Evolutionary conservation across 2,888 invertebrate genomes (phyloP), one percentile per base, ranked within the genome.

Genomic region (Clepsis dumicolana): DNA sequence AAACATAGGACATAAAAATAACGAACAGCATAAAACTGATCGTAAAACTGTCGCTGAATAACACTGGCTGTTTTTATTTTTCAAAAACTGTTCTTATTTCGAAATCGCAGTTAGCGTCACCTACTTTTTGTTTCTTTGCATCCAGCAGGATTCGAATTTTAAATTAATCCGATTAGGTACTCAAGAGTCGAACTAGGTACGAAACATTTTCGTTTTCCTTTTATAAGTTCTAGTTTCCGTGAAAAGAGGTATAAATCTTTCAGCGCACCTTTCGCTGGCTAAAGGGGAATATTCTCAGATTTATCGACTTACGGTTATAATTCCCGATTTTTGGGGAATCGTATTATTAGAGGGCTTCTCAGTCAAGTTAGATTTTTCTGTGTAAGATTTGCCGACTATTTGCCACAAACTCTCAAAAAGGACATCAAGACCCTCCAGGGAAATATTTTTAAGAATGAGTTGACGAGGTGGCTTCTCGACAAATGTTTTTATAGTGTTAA

Each of bases 161-260:
- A 74, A 73, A 72, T 73, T 70, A 72, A 74, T 72, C 76, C 66
- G 66, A 72, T 70, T 70, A n/a, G n/a, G n/a, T n/a, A 71, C 65
- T 67, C 59, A 35, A 35, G 48, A 41, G 38, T 29, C 66, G 65
- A 64, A 48, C 64, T 57, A 61, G 56, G 68, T 38, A 53, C 59
- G 53, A 60, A 67, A 69, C 50, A 44, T 68, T 70, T 71, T 67
- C 29, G 59, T 50, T 57, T 62, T 65, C 41, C 50, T 32, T 29
- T 64, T 67, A 72, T 73, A 72, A 71, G 59, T 32, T 59, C 70
- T 65, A 70, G 56, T 50, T 57, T 25, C 18, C 48, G 60, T 54
- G 64, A 41, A 59, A 70, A 68, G 35, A 67, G 68, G 63, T 65
- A 71, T 67, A 65, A 67, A 71, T 70, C 68, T 64, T 68, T 65